These are phyloP conservation scores for Pelecanoides urinatrix DNA, from an alignment of 2,113 vertebrate genomes.

Conservation along the genomic window DNA sequence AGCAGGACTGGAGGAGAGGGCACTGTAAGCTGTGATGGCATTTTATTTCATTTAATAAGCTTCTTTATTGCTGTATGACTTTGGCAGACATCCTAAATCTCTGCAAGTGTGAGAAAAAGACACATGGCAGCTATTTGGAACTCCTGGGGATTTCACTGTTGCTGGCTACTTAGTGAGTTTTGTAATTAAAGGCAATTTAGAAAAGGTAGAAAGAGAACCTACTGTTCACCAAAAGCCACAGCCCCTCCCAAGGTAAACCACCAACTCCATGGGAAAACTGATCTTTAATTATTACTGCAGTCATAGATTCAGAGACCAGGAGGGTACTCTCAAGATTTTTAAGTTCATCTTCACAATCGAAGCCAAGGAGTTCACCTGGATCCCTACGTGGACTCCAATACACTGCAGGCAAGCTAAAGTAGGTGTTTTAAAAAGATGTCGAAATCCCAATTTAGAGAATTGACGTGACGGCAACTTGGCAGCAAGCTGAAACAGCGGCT, in stretches of 20 bases:
- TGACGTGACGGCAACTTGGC: neutral
- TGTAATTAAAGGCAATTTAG: constrained; percentile 44
- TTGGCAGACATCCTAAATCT: neutral
- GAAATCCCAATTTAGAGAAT: neutral
- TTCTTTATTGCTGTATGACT: neutral
- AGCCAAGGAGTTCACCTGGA: neutral
- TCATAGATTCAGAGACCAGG: neutral
- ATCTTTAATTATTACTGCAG: neutral
- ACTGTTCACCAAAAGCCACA: neutral
- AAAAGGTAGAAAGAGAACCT: constrained; percentile 29
- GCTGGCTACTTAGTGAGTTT: neutral
- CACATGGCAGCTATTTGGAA: constrained; percentile 22
- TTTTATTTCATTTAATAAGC: constrained; percentile 5
- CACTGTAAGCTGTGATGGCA: neutral
- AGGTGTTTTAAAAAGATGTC: neutral
- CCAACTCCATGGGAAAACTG: neutral
- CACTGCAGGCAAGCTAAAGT: neutral
- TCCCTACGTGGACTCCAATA: fast-evolving
- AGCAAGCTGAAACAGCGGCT: neutral
- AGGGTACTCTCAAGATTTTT: neutral
- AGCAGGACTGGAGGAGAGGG: neutral
- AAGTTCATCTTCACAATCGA: neutral
- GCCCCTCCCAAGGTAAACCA: neutral
- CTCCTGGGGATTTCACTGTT: constrained; percentile 5
- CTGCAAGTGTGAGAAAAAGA: constrained; percentile 47